A percentile compares a stretch with the other conserved stretches of the same genome.
Evolutionary conservation across 2,113 vertebrate species (phyloP).

Genomic region (Myodes glareolus): DNA sequence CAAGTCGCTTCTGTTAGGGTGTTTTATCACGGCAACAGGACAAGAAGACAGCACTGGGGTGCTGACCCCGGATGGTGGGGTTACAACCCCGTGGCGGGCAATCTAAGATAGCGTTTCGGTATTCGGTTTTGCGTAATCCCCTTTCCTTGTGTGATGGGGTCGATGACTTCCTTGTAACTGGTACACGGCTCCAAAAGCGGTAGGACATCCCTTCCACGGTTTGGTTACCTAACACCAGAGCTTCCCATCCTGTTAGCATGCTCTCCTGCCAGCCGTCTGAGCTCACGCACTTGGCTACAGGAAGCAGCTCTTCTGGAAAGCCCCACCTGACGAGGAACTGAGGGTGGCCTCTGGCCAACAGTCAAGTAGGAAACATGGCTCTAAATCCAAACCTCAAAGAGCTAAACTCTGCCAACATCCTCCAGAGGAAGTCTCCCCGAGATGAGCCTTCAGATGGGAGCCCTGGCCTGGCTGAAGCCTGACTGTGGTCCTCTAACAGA

Average conservation of each 20-base stretch:
- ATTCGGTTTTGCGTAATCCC: background rate
- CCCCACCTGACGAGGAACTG: background rate
- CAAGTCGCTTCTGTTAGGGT: background rate
- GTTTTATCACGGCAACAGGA: background rate
- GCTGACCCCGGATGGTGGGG: background rate
- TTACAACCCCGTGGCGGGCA: background rate
- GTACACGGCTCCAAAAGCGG: background rate
- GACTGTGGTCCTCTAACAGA: background rate
- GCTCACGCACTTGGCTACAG: background rate
- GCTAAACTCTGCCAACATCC: background rate
- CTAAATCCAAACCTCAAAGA: background rate
- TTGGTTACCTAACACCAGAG: background rate
- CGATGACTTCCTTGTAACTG: background rate
- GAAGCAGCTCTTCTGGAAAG: background rate
- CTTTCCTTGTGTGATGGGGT: background rate
- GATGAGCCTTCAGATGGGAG: background rate
- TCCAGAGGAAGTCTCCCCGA: background rate
- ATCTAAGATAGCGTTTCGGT: background rate
- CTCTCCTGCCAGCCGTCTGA: background rate
- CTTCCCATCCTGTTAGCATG: background rate
- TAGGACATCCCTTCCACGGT: background rate
- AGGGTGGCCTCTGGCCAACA: background rate
- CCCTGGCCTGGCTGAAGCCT: background rate
- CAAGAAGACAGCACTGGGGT: background rate
- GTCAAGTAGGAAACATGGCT: background rate